These are phyloP conservation scores for Andricus curvator DNA, from an alignment of 2,888 invertebrate genomes.

Conservation along the genomic window DNA sequence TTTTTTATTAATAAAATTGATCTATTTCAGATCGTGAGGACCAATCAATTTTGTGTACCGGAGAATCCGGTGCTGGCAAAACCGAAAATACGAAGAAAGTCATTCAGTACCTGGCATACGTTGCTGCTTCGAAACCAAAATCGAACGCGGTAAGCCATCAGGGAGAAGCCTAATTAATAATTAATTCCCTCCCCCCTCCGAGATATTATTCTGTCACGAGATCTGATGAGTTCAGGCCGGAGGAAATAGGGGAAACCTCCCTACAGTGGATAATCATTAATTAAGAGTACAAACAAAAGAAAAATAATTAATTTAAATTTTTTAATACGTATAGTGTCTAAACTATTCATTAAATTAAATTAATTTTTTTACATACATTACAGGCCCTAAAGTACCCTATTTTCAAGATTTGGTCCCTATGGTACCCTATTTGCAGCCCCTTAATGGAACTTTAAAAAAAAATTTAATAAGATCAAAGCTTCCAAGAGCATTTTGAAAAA, in stretches of 20 bases:
- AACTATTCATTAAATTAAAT: too few relatives aligned
- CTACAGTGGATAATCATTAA: too few relatives aligned
- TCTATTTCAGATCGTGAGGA: constrained; percentile 94
- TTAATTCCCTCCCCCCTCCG: background rate
- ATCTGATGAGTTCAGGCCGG: background rate
- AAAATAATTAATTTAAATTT: too few relatives aligned
- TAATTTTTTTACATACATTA: too few relatives aligned
- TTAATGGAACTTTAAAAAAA: too few relatives aligned
- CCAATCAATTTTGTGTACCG: constrained; percentile 99
- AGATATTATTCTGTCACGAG: background rate
- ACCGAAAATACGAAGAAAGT: constrained; percentile 99
- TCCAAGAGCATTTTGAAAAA: too few relatives aligned
- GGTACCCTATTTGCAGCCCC: too few relatives aligned
- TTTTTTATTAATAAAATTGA: background rate
- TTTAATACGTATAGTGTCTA: too few relatives aligned
- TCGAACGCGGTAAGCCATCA: constrained; percentile 88
- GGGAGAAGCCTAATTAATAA: background rate
- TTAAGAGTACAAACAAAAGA: too few relatives aligned
- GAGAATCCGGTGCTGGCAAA: constrained; percentile 99
- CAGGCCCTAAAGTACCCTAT: too few relatives aligned
- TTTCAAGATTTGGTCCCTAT: too few relatives aligned
- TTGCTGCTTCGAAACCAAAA: constrained; percentile 98
- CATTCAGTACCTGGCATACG: constrained; percentile 99
- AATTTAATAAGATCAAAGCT: too few relatives aligned
- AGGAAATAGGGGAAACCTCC: background rate